These are phyloP conservation scores for Limnephilus rhombicus DNA, from an alignment of 2,888 invertebrate genomes.

Conservation along the genomic window DNA sequence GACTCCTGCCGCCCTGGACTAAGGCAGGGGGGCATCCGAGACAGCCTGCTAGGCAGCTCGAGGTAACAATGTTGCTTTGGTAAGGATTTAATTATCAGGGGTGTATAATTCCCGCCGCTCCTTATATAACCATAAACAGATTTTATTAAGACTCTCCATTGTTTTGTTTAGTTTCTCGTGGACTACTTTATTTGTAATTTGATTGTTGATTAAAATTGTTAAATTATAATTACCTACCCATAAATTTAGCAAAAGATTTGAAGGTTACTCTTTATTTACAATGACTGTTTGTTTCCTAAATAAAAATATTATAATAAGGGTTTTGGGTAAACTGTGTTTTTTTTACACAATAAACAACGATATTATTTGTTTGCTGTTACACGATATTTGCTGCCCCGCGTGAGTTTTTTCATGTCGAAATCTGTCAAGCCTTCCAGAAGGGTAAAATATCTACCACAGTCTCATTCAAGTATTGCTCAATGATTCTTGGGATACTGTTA, in stretches of 20 bases:
- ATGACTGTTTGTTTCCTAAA: too few relatives aligned
- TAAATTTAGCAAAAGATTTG: too few relatives aligned
- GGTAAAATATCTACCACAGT: background rate
- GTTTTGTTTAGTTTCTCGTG: background rate
- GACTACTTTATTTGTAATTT: background rate
- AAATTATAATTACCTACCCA: too few relatives aligned
- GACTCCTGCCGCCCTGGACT: constrained; percentile 45
- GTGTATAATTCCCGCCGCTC: background rate
- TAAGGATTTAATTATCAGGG: background rate
- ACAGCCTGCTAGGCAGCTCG: background rate
- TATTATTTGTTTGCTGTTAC: background rate
- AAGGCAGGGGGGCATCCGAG: constrained; percentile 20
- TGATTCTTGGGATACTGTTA: background rate
- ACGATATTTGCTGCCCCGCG: background rate
- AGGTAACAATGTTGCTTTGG: background rate
- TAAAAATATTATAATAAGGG: background rate
- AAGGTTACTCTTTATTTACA: too few relatives aligned
- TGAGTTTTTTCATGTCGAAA: background rate
- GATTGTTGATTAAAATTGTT: too few relatives aligned
- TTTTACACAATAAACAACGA: too few relatives aligned
- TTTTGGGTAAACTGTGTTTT: background rate
- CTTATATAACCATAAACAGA: background rate
- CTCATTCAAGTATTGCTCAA: background rate
- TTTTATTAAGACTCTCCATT: background rate
- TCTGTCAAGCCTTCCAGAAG: background rate